Evolutionary conservation across 2,113 vertebrate genomes (phyloP), one percentile per base, ranked within the genome.

Genomic region (Acrocephalus arundinaceus): DNA sequence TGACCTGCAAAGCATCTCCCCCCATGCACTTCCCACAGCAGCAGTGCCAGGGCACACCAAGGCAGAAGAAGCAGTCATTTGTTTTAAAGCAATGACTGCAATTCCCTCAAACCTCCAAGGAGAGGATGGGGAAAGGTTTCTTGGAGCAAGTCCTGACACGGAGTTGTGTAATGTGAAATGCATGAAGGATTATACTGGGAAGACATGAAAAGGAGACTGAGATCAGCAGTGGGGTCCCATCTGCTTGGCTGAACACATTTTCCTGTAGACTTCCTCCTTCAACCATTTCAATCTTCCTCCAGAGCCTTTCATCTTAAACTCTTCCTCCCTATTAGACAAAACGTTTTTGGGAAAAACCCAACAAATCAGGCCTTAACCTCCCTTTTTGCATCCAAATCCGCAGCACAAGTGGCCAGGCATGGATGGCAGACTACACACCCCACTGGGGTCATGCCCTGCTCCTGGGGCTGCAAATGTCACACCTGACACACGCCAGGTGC

Each of bases 341-440:
- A 62, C 17, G 1, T 5, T 41, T n/a, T 7, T 1, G 0, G 8
- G 13, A 6, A 31, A n/a, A 39, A 27, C 2, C 11, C 45, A 54
- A 7, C 13, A 46, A 3, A 54, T 28, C 13, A 59, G 71, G 27
- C 52, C 12, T 67, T 19, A 78, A 33, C 9, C 21, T 3, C 12
- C 9, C 58, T 76, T 73, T 49, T 39, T 3, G 2, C 11, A 48
- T 31, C 41, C 72, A 23, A 96, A 37, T 14, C 21, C 55, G 48
- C 11, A 6, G 35, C 45, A 46, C n/a, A 48, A 43, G 31, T 2
- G 1, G 21, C 6, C 7, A 58, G 7, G 2, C 1, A 2, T 0
- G 13, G 58, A 30, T 0, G 2, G 15, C 84, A 80, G 52, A 15
- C 10, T 11, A 48, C 3, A 2, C 58, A 20, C 39, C 48, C 8